Evolutionary conservation across 2,113 vertebrate species (phyloP).

Genomic region (Origma solitaria): DNA sequence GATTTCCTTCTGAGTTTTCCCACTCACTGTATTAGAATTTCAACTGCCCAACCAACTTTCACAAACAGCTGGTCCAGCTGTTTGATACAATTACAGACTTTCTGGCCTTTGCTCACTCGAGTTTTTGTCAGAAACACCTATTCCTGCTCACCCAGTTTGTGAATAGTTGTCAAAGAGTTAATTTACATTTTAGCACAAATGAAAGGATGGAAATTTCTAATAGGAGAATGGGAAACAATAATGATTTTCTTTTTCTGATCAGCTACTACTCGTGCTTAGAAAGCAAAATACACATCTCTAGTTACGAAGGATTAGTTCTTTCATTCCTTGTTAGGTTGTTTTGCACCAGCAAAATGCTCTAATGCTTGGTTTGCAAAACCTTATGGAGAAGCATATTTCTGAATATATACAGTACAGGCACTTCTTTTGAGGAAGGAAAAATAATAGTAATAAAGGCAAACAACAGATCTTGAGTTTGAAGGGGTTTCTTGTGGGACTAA

Average conservation of each 20-base stretch:
- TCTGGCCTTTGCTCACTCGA: neutral
- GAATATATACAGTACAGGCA: neutral
- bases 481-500: neutral
- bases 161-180: neutral
- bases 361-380: neutral
- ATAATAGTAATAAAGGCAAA: neutral
- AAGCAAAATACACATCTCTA: neutral
- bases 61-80: neutral
- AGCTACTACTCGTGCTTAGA: neutral
- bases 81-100: neutral
- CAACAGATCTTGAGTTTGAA: neutral
- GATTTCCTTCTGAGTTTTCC: neutral
- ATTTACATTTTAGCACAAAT: neutral
- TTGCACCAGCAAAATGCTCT: neutral
- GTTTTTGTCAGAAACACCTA: neutral
- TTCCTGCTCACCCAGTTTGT: neutral
- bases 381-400: neutral
- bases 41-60: neutral
- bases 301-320: neutral
- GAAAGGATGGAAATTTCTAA: neutral
- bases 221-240: neutral
- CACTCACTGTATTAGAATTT: neutral
- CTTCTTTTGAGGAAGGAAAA: neutral
- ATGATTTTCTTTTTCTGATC: neutral
- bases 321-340: neutral